Conservation (phyloP, 2,888 invertebrate genomes). For the Seira ritae region DNA sequence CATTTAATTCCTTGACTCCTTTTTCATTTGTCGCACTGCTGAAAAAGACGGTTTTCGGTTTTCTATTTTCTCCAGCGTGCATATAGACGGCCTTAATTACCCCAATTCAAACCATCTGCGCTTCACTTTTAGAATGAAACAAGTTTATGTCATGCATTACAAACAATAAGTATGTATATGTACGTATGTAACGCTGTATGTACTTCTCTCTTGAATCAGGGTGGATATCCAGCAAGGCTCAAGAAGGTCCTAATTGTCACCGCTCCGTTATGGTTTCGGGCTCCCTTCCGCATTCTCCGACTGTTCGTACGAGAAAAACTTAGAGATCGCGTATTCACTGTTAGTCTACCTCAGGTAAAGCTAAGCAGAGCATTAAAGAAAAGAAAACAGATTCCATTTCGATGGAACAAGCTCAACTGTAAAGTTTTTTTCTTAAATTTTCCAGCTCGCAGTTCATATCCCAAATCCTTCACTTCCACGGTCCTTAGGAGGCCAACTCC, state of each 20-base stretch:
- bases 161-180: too few species aligned
- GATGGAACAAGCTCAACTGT: neutral
- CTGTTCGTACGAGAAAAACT: constrained; percentile 97
- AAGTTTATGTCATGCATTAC: too few species aligned
- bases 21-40: neutral
- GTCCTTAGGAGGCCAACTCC: constrained; percentile 91
- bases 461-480: constrained; percentile 91
- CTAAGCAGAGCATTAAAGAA: neutral
- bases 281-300: constrained; percentile 95
- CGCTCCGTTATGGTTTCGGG: constrained; percentile 98
- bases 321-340: constrained; percentile 95
- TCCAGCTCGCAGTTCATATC: constrained; percentile 88
- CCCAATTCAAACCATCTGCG: neutral
- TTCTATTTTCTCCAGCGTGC: neutral
- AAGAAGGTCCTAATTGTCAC: constrained; percentile 98
- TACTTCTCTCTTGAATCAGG: constrained; percentile 79
- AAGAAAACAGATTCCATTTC: neutral
- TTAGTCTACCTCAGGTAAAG: constrained; percentile 88
- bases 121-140: neutral
- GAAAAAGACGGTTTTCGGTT: neutral
- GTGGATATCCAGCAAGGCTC: constrained; percentile 96
- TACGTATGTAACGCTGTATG: too few species aligned
- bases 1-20: too few species aligned
- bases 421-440: neutral
- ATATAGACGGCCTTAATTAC: neutral